A percentile compares a stretch with the other conserved stretches of the same genome.
Conservation (phyloP, 1,140 invertebrate species). For the Calephelis nemesis region DNA sequence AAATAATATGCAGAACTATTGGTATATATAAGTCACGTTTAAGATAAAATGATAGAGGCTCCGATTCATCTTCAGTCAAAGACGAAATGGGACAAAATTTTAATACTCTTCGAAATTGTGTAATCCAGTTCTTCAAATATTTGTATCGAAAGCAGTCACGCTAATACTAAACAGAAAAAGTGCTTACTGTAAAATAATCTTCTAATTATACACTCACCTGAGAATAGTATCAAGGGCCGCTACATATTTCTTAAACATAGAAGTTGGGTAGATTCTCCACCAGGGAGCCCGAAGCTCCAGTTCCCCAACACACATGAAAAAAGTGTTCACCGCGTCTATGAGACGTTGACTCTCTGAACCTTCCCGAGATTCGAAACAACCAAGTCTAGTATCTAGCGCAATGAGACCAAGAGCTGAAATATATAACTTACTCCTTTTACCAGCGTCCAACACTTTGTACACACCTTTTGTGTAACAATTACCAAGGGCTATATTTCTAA, state of each 20-base stretch:
- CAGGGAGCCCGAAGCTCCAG: conserved; percentile 89
- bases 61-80: too few species aligned
- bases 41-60: too few species aligned
- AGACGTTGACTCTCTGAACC: conserved; percentile 85
- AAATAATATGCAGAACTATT: too few species aligned
- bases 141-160: conserved; percentile 61
- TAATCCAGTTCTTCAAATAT: too few species aligned
- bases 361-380: conserved; percentile 81
- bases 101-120: too few species aligned
- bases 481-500: too few species aligned
- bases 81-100: too few species aligned
- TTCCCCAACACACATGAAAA: conserved; percentile 88
- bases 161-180: conserved; percentile 54
- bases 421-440: conserved; percentile 4
- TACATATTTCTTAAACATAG: conserved; percentile 86
- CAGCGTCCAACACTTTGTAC: too few species aligned
- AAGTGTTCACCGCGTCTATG: conserved; percentile 88
- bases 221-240: conserved; percentile 85
- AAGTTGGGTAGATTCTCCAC: conserved; percentile 88
- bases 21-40: too few species aligned
- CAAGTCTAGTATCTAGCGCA: conserved; percentile 88
- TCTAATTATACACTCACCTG: conserved; percentile 73
- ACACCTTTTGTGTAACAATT: too few species aligned
- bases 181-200: too few species aligned
- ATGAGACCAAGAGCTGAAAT: conserved; percentile 87